phyloP scores from a whole-genome alignment of 2,888 invertebrate genomes.

The Gonocerus acuteangulatus region DNA sequence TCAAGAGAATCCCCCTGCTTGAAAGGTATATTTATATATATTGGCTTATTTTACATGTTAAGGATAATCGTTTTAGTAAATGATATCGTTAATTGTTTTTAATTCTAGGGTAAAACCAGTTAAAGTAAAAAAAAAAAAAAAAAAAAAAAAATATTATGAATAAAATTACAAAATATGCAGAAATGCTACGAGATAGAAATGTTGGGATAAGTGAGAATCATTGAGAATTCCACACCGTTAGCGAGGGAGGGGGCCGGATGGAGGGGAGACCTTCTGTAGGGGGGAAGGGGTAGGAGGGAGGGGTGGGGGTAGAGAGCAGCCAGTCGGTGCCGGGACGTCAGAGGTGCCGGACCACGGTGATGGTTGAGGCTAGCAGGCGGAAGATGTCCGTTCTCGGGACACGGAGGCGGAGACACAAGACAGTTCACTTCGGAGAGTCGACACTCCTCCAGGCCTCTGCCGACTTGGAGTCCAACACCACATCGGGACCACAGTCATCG shows the following conservation, averaged over 20 bases:
- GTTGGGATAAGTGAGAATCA: no score
- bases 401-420: conserved; percentile 42
- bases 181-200: no score
- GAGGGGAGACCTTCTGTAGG: neutral
- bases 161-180: no score
- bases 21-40: no score
- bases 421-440: conserved; percentile 43
- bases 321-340: conserved; percentile 26
- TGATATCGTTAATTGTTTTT: no score
- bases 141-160: no score
- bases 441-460: conserved; percentile 43
- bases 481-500: no score
- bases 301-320: conserved; percentile 9
- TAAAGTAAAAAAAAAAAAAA: no score
- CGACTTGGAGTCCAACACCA: conserved; percentile 34
- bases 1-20: no score
- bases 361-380: conserved; percentile 27
- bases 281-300: neutral
- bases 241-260: neutral
- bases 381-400: conserved; percentile 38
- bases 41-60: no score
- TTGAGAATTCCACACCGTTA: neutral
- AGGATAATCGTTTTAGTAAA: no score
- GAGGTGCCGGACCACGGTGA: conserved; percentile 28
- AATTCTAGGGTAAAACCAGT: no score